phyloP scores from a whole-genome alignment of 2,797 vertebrate genomes.

The Siniperca obscura region DNA sequence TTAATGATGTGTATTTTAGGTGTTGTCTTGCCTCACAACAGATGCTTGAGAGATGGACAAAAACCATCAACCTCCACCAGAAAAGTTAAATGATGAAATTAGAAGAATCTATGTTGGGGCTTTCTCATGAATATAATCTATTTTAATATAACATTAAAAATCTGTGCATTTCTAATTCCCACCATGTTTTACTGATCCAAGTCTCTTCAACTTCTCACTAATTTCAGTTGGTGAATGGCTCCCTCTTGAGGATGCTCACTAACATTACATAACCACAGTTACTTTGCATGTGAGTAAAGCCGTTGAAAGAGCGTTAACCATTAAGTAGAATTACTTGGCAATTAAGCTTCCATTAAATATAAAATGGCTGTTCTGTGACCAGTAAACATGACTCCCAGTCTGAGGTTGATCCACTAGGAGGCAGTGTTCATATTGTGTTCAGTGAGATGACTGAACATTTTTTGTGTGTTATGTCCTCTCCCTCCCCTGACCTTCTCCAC shows the following conservation, averaged over 20 bases:
- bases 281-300: neutral
- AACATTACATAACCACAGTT: conserved; percentile 3
- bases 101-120: neutral
- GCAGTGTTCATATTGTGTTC: neutral
- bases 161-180: neutral
- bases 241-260: conserved; percentile 40
- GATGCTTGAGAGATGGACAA: too few relatives aligned
- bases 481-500: conserved; percentile 36
- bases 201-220: neutral
- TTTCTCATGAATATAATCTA: fast-evolving
- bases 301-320: neutral
- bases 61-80: neutral
- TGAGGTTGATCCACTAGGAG: neutral
- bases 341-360: neutral
- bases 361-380: neutral
- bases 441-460: neutral
- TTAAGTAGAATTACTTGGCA: neutral
- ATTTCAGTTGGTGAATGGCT: conserved; percentile 7
- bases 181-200: neutral
- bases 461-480: neutral
- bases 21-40: neutral
- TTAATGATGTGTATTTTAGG: neutral
- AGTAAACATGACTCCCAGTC: neutral
- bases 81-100: neutral
- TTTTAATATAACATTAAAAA: neutral